Conservation (phyloP, 2,888 invertebrate genomes). For the Acleris cristana region DNA sequence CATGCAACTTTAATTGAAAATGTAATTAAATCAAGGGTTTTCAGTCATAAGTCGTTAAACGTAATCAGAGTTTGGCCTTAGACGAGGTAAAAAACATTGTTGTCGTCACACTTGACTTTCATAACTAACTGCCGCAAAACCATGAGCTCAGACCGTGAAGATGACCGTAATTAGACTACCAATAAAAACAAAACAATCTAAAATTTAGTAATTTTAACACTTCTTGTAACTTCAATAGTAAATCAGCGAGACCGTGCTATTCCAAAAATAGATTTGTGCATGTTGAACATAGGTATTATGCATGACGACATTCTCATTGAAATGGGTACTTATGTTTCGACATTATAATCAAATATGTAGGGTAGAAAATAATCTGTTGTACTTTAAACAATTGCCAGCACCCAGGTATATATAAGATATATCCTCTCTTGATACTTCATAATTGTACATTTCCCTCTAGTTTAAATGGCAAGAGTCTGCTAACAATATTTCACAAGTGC, state of each 20-base stretch:
- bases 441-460: slow-evolving; percentile 17
- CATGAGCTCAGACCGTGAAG: slow-evolving; percentile 5
- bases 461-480: slow-evolving; percentile 16
- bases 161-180: background rate
- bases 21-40: slow-evolving; percentile 16
- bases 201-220: too few relatives aligned
- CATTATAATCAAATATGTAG: too few relatives aligned
- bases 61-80: slow-evolving; percentile 5
- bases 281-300: too few relatives aligned
- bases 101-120: slow-evolving; percentile 8
- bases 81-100: slow-evolving; percentile 4
- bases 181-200: background rate
- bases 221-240: too few relatives aligned
- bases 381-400: background rate
- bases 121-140: slow-evolving; percentile 4
- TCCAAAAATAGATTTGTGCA: too few relatives aligned
- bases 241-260: too few relatives aligned
- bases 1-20: slow-evolving; percentile 28
- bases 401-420: background rate
- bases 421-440: background rate
- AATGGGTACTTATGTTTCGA: too few relatives aligned
- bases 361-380: too few relatives aligned
- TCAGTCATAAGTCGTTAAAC: slow-evolving; percentile 3
- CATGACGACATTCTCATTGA: too few relatives aligned
- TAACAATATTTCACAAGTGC: slow-evolving; percentile 14